These are phyloP conservation scores for Misgurnus mizolepis DNA, from an alignment of 2,113 vertebrate species.

Conservation along the genomic window DNA sequence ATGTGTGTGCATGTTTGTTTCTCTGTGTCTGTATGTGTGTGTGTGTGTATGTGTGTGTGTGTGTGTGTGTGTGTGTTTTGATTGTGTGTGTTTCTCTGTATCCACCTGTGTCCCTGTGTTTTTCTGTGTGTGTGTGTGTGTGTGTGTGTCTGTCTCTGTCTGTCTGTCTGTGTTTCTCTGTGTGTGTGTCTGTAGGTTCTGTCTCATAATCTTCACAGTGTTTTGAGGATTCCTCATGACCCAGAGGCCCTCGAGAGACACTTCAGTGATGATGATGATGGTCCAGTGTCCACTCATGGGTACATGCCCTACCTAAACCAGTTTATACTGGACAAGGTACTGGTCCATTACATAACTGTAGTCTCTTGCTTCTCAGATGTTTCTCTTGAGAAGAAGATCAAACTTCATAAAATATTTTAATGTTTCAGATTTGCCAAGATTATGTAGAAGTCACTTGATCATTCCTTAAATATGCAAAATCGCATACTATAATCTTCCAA, in stretches of 20 bases:
- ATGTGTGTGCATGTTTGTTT: neutral
- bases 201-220: slow-evolving; percentile 59
- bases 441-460: too few relatives aligned
- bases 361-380: neutral
- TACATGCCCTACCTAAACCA: slow-evolving; percentile 95
- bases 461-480: too few relatives aligned
- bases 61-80: neutral
- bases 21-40: neutral
- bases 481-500: too few relatives aligned
- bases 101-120: neutral
- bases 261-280: slow-evolving; percentile 58
- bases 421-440: too few relatives aligned
- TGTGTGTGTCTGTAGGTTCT: slow-evolving; percentile 47
- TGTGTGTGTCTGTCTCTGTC: neutral
- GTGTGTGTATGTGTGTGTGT: neutral
- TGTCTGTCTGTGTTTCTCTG: neutral
- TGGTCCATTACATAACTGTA: neutral
- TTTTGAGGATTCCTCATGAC: slow-evolving; percentile 54
- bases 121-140: neutral
- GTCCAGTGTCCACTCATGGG: slow-evolving; percentile 68
- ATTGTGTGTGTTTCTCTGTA: too few relatives aligned
- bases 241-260: slow-evolving; percentile 53
- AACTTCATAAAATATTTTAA: too few relatives aligned
- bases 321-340: slow-evolving; percentile 80
- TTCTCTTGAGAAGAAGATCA: too few relatives aligned